Percentiles rank a stretch among this genome's conserved stretches.
phyloP scores from a whole-genome alignment of 2,113 vertebrate species.

The Brachypteracias leptosomus region DNA sequence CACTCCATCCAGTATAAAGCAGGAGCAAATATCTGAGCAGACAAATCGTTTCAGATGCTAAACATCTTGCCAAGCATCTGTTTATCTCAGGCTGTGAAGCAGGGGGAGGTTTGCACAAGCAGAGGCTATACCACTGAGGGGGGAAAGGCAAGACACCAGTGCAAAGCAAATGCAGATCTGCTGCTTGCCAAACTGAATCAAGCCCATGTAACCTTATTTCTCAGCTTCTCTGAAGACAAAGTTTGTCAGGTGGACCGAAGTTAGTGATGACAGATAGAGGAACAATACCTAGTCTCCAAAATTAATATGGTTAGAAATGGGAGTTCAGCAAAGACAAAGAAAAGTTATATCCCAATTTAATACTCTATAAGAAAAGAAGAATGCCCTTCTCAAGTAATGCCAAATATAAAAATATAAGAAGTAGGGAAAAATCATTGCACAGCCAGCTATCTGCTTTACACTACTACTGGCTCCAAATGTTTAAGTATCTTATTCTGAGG shows the following conservation, averaged over 20 bases:
- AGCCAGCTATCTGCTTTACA: not conserved
- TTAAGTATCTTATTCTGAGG: not conserved
- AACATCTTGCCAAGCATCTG: conserved; percentile 17
- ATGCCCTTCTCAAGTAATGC: not conserved
- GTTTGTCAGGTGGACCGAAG: not conserved
- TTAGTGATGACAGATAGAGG: not conserved
- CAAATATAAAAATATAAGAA: not conserved
- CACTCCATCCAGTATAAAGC: not conserved
- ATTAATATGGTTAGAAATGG: not conserved
- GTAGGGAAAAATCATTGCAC: not conserved
- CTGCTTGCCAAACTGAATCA: not conserved
- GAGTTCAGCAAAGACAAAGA: not conserved
- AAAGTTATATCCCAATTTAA: not conserved
- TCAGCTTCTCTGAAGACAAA: not conserved
- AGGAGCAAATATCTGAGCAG: conserved; percentile 29
- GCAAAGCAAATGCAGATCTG: not conserved
- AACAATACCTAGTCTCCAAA: not conserved
- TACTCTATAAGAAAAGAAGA: not conserved
- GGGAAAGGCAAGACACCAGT: not conserved
- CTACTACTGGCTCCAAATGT: not conserved
- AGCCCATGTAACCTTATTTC: not conserved
- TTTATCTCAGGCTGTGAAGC: not conserved
- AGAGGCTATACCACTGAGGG: not conserved
- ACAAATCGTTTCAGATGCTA: conserved; percentile 1
- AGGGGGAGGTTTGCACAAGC: not conserved